phyloP scores from a whole-genome alignment of 1,140 invertebrate genomes.

The Coenobita brevimanus region DNA sequence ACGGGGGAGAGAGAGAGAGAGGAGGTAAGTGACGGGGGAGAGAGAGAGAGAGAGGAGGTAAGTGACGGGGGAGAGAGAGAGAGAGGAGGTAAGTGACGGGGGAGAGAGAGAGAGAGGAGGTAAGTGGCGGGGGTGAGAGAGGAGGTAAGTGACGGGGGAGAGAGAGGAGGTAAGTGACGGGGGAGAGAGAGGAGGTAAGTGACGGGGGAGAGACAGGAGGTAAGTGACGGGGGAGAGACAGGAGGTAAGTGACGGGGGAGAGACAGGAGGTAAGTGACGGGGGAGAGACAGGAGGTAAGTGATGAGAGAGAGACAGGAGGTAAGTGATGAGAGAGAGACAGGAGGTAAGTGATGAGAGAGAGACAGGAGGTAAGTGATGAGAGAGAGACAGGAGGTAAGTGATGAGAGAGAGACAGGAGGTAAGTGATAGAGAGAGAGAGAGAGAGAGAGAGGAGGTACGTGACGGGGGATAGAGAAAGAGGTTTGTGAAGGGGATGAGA shows the following conservation, averaged over 20 bases:
- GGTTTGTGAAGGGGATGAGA: not conserved
- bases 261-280: not conserved
- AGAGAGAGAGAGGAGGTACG: not conserved
- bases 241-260: not conserved
- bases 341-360: no score
- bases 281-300: not conserved
- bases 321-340: not conserved
- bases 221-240: not conserved
- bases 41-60: no score
- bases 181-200: not conserved
- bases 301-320: not conserved
- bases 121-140: not conserved
- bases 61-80: not conserved
- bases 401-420: not conserved
- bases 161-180: not conserved
- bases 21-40: not conserved
- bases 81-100: not conserved
- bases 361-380: not conserved
- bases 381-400: not conserved
- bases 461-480: not conserved
- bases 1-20: no score
- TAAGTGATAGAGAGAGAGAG: conserved; percentile 3
- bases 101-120: conserved; percentile 18
- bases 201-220: not conserved
- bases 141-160: not conserved